phyloP scores from a whole-genome alignment of 2,113 vertebrate species.

The Carlito syrichta region DNA sequence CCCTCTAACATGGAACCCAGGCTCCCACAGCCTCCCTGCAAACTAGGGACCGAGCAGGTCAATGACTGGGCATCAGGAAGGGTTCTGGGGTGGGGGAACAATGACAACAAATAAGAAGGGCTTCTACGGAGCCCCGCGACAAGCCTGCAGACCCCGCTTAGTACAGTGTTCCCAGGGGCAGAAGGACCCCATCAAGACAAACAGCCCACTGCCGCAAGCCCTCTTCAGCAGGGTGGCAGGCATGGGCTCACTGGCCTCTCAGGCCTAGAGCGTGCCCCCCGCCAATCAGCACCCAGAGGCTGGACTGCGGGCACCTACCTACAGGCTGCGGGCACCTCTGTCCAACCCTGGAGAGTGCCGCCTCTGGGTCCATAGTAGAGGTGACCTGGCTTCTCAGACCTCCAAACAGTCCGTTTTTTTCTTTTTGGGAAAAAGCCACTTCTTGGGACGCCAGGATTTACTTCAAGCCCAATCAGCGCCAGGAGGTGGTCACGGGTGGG shows the following conservation, averaged over 20 bases:
- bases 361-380: background rate
- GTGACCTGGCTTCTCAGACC: background rate
- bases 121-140: background rate
- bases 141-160: background rate
- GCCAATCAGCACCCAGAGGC: background rate
- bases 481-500: background rate
- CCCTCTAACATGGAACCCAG: no score
- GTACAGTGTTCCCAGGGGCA: background rate
- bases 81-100: no score
- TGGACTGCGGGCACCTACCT: accelerated
- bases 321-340: background rate
- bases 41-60: background rate
- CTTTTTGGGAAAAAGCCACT: background rate
- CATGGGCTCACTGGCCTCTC: accelerated
- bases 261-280: no score
- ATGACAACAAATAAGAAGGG: no score
- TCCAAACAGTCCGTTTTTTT: background rate
- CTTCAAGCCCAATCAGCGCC: background rate
- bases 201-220: background rate
- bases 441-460: background rate
- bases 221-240: background rate
- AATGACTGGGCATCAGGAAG: background rate
- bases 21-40: background rate
- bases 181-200: background rate
- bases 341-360: no score